Evolutionary conservation across 2,888 invertebrate species (phyloP), one percentile per base, ranked within the genome.

Genomic region (Stenotaenia linearis): DNA sequence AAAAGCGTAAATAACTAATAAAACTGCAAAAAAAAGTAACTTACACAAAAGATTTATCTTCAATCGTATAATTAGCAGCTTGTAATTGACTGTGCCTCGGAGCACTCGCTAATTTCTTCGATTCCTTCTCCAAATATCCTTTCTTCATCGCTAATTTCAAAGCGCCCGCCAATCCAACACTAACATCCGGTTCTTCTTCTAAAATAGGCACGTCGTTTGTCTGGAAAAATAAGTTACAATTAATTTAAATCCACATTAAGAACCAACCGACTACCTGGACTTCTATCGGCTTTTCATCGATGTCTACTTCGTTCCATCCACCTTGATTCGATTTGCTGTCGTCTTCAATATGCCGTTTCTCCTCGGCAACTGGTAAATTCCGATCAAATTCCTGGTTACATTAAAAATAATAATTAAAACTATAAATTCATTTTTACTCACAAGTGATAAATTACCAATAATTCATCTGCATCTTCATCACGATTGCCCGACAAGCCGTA

Each of bases 111-210:
- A 91, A 87, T 85, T 92, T 93, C 80, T 90, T 89, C 78, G 91
- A 91, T 83, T 93, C 93, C 83, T 92, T 92, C 86, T 96, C 95
- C 80, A 97, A 89, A 87, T 96, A 97, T 10, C 95, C 98, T 89
- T 98, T 98, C 84, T 95, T 95, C 86, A 93, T 90, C 28, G 98
- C 98, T 81, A 98, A 88, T 84, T 92, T 91, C 81, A 98, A 88
- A 15, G 98, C 97, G 82, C 95, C 96, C 69, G 92, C 96, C 80
- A 98, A 92, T 78, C 98, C 98, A n/a, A 91, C 90, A 80, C 94
- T 93, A 77, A 96, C 91, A 84, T 94, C 92, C 0, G 97, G 97
- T 88, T 98, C 98, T 82, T 95, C 95, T 85, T 95, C 96, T 83
- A 98, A 88, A 82, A 93, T 92, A 81, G 91, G 91, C 21, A 84